Conservation (phyloP, 2,113 vertebrate species). For the Uropsilus gracilis region DNA sequence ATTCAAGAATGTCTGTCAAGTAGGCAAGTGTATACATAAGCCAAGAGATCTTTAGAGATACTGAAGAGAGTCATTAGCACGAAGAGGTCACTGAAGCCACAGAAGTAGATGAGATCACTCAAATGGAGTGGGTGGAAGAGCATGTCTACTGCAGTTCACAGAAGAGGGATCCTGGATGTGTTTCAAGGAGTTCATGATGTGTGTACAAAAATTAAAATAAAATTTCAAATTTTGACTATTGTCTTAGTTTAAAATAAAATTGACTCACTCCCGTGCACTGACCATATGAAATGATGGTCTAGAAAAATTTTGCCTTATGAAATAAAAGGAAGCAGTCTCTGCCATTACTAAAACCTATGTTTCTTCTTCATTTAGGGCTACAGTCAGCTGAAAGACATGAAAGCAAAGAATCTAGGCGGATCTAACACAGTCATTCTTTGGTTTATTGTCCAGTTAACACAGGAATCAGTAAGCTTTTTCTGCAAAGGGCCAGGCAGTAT, state of each 20-base stretch:
- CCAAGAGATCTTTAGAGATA: not conserved
- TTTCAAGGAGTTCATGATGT: not conserved
- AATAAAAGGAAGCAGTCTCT: constrained; percentile 10
- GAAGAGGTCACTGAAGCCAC: not conserved
- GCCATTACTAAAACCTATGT: not conserved
- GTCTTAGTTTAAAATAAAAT: not conserved
- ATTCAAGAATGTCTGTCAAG: not conserved
- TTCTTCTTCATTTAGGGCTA: not conserved
- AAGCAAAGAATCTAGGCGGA: constrained; percentile 12
- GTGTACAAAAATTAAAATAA: not conserved
- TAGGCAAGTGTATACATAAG: not conserved
- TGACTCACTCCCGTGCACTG: too few species aligned
- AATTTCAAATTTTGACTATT: not conserved
- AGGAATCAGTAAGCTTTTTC: not conserved
- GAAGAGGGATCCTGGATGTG: not conserved
- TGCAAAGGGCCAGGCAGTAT: not conserved
- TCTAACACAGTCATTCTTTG: not conserved
- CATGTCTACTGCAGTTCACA: not conserved
- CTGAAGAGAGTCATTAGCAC: not conserved
- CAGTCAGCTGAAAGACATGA: constrained; percentile 8
- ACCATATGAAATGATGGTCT: not conserved
- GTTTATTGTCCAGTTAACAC: not conserved
- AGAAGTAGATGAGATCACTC: not conserved
- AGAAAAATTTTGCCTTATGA: not conserved
- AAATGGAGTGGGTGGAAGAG: not conserved